These are phyloP conservation scores for Coccyzus lansbergi DNA, from an alignment of 2,797 vertebrate genomes.

Conservation along the genomic window DNA sequence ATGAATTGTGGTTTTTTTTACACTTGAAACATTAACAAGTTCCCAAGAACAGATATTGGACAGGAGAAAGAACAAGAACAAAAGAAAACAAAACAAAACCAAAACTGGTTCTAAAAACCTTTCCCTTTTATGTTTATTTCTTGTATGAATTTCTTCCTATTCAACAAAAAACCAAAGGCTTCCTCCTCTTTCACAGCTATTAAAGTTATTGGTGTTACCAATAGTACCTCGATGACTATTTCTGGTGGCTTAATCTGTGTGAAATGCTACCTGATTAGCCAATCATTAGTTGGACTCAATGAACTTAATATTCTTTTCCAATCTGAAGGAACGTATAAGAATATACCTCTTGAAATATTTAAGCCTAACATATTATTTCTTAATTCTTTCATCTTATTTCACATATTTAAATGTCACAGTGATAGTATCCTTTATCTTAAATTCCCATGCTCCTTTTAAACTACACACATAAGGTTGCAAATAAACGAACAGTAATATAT, in stretches of 20 bases:
- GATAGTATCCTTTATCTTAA: not conserved
- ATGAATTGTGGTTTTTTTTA: not conserved
- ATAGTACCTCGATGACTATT: not conserved
- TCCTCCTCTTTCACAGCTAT: not conserved
- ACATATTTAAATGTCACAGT: not conserved
- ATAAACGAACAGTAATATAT: not conserved
- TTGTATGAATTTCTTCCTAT: not conserved
- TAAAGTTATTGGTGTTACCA: not conserved
- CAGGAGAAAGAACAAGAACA: too few species aligned
- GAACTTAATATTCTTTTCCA: not conserved
- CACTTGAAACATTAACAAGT: not conserved
- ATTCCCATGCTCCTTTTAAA: not conserved
- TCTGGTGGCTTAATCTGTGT: not conserved
- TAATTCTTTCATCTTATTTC: not conserved
- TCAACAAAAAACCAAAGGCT: not conserved
- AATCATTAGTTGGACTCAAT: not conserved
- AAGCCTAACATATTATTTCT: not conserved
- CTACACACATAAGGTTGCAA: accelerated
- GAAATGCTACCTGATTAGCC: not conserved
- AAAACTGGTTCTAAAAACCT: not conserved
- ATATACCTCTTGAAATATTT: not conserved
- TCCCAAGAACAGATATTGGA: not conserved
- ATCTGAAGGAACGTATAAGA: not conserved
- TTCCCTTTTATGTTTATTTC: not conserved
- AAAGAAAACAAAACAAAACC: too few species aligned